phyloP scores from a whole-genome alignment of 1,140 invertebrate genomes.

The Panagrolaimus sp. region DNA sequence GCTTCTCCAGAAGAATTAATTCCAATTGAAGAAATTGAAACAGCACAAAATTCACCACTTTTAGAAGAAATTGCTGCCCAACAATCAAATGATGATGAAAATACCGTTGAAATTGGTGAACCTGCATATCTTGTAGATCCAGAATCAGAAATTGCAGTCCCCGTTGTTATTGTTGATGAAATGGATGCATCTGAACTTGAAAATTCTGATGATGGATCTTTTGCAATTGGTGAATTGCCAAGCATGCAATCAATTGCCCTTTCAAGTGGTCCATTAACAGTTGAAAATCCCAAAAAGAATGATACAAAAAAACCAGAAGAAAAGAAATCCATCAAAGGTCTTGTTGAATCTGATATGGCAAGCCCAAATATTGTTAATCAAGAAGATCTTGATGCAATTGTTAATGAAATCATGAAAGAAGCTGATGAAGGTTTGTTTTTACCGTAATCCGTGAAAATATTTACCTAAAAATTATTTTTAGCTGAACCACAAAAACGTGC shows the following conservation, averaged over 20 bases:
- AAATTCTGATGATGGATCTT: neutral
- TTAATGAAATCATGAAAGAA: constrained; percentile 11
- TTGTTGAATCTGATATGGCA: neutral
- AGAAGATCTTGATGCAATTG: constrained; percentile 2
- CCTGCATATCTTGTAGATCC: constrained; percentile 34
- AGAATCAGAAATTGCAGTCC: constrained; percentile 26
- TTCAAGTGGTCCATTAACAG: neutral
- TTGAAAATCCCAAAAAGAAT: neutral
- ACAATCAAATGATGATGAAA: neutral
- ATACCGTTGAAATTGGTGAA: constrained; percentile 16
- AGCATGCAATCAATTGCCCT: neutral
- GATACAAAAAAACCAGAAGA: neutral
- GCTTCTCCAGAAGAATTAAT: neutral
- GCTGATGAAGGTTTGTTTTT: constrained; percentile 1
- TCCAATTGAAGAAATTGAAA: constrained; percentile 4
- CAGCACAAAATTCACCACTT: neutral
- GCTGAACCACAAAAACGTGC: constrained; percentile 7
- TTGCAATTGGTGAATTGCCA: neutral
- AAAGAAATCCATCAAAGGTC: neutral
- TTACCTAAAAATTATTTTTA: neutral
- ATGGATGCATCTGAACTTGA: neutral
- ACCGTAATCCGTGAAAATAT: neutral
- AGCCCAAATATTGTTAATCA: neutral
- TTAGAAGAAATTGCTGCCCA: neutral
- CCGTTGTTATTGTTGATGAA: constrained; percentile 31